Evolutionary conservation across 2,113 vertebrate species (phyloP), one percentile per base, ranked within the genome.

Genomic region (Clupea harengus): DNA sequence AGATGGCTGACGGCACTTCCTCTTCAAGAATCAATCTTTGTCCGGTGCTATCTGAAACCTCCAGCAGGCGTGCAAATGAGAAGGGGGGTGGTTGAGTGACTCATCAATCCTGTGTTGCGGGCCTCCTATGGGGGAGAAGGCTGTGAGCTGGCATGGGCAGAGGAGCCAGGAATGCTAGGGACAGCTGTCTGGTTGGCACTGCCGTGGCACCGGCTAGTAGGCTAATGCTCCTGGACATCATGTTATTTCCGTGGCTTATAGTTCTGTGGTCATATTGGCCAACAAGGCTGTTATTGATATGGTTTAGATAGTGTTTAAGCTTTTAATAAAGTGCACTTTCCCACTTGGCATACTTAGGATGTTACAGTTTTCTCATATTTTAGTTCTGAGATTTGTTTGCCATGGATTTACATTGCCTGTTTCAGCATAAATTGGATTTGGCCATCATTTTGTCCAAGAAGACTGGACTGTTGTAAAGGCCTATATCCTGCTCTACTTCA

Each of bases 1-100:
- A 39, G 32, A 15, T 32, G 72, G 25, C 72, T 32, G 72, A 25
- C 25, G 10, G 28, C 72, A 78, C 72, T 78, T 78, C 72, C 72
- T 78, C 72, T 78, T 78, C 72, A 78, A 15, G 4, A 17, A 32
- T 9, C 10, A 32, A 78, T 78, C 32, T 78, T 39, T 78, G 72
- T 13, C 72, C 15, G 32, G 25, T 17, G 72, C 25, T 39, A 32
- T 78, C 72, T 78, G 72, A 78, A 44, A 39, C 72, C 15, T 78
- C 72, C 72, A 78, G 72, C 72, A 78, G 72, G 11, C 72, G 72
- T 78, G 72, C 72, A 78, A 44, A 78, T 78, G 72, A 78, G 72
- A 39, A 13, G 64, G 64, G 64, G 10, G 64, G 57, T n/a, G 1
- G 13, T 32, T 78, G 72, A 17, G 28, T 78, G 72, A 28, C 64